phyloP scores from a whole-genome alignment of 2,113 vertebrate species.

The Petroica traversi region DNA sequence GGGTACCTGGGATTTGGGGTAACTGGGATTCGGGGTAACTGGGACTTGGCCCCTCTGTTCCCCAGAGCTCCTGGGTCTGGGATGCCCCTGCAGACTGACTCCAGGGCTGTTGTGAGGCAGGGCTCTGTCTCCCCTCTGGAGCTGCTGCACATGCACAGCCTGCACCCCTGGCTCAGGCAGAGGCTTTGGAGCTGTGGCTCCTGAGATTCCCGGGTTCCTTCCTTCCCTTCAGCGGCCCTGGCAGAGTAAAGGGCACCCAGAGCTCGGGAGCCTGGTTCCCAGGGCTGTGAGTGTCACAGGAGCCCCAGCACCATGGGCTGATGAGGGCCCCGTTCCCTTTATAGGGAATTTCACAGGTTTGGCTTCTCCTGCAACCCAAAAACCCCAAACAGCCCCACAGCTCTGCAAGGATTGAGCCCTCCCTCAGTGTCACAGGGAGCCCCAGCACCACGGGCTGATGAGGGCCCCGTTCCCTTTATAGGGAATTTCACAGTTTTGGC shows the following conservation, averaged over 20 bases:
- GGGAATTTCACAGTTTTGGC: neutral
- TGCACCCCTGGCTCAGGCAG: constrained; percentile 25
- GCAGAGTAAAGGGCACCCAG: constrained; percentile 60
- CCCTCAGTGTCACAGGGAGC: neutral
- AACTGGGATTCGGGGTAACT: neutral
- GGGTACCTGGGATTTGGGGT: no score
- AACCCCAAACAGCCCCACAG: neutral
- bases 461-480: neutral
- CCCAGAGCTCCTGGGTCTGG: neutral
- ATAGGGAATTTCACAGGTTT: neutral
- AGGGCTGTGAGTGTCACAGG: neutral
- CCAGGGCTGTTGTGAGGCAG: neutral
- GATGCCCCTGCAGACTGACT: neutral
- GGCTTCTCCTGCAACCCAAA: neutral
- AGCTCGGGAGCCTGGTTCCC: neutral
- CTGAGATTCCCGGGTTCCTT: neutral
- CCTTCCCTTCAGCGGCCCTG: constrained; percentile 61
- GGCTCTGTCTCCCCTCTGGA: neutral
- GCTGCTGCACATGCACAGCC: constrained; percentile 14
- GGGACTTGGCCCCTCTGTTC: neutral
- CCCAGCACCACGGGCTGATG: neutral
- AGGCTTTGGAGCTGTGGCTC: constrained; percentile 40
- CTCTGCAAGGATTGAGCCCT: neutral
- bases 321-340: neutral
- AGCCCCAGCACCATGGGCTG: neutral